Evolutionary conservation across 2,113 vertebrate genomes (phyloP).

Genomic region (Pristiophorus japonicus): DNA sequence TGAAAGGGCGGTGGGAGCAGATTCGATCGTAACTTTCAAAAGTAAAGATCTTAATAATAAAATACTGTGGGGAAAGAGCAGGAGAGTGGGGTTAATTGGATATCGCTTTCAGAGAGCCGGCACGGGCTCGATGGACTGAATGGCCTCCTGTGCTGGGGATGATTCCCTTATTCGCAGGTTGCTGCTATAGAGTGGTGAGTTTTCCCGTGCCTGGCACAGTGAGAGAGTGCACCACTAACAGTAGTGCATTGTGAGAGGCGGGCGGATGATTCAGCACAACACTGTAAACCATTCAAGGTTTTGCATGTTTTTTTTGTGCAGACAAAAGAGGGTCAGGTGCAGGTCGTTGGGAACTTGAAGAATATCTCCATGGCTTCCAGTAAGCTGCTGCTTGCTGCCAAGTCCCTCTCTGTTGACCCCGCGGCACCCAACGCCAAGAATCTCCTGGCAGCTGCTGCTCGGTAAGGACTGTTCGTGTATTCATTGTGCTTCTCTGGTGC

Average conservation of each 20-base stretch:
- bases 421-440: slow-evolving; percentile 96
- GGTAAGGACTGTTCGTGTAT: slow-evolving; percentile 59
- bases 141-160: not conserved
- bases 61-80: too few relatives aligned
- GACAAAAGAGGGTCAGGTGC: slow-evolving; percentile 97
- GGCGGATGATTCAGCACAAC: not conserved
- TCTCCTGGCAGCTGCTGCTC: slow-evolving; percentile 88
- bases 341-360: slow-evolving; percentile 96
- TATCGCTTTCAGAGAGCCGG: not conserved
- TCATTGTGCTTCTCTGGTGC: not conserved
- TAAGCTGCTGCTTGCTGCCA: slow-evolving; percentile 93
- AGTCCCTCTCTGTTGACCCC: slow-evolving; percentile 93
- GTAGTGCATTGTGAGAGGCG: not conserved
- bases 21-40: not conserved
- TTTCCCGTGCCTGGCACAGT: not conserved
- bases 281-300: not conserved
- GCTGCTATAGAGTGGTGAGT: not conserved
- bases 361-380: slow-evolving; percentile 99
- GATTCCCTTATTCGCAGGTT: not conserved
- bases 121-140: not conserved
- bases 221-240: not conserved
- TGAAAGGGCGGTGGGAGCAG: not conserved
- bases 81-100: not conserved
- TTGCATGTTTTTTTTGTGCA: slow-evolving; percentile 48
- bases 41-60: too few relatives aligned